These are phyloP conservation scores for Astyanax mexicanus DNA, from an alignment of 2,797 vertebrate species.

Conservation along the genomic window DNA sequence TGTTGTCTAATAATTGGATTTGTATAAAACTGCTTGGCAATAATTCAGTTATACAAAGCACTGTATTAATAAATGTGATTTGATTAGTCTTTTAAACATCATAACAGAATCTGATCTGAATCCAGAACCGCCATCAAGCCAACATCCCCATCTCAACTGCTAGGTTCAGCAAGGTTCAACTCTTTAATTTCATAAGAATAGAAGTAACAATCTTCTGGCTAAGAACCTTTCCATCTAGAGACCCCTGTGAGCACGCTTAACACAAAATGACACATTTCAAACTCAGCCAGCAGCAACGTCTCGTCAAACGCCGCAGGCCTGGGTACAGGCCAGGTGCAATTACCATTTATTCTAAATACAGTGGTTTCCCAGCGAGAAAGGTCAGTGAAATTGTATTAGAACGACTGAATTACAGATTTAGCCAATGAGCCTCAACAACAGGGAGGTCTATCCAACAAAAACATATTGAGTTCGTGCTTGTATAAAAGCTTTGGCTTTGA, in stretches of 20 bases:
- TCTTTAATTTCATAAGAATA: conserved; percentile 1
- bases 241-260: conserved; percentile 17
- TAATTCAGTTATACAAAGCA: too few relatives aligned
- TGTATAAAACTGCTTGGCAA: too few relatives aligned
- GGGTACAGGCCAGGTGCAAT: conserved; percentile 27
- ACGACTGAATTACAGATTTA: conserved; percentile 40
- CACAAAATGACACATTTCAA: conserved; percentile 32
- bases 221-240: conserved; percentile 20
- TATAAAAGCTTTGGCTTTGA: background rate
- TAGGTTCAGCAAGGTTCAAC: background rate
- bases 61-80: too few relatives aligned
- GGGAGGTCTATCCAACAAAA: conserved; percentile 6
- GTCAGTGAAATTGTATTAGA: conserved; percentile 39
- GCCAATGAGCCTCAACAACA: conserved; percentile 19
- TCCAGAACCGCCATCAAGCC: background rate
- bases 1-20: too few relatives aligned
- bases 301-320: conserved; percentile 30
- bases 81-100: background rate
- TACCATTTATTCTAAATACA: conserved; percentile 28
- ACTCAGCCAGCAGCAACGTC: conserved; percentile 15
- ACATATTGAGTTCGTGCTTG: background rate
- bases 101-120: background rate
- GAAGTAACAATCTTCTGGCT: conserved; percentile 2
- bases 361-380: conserved; percentile 14
- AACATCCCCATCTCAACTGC: background rate